Evolutionary conservation across 2,888 invertebrate species (phyloP).

Genomic region (Lithophane leautieri): DNA sequence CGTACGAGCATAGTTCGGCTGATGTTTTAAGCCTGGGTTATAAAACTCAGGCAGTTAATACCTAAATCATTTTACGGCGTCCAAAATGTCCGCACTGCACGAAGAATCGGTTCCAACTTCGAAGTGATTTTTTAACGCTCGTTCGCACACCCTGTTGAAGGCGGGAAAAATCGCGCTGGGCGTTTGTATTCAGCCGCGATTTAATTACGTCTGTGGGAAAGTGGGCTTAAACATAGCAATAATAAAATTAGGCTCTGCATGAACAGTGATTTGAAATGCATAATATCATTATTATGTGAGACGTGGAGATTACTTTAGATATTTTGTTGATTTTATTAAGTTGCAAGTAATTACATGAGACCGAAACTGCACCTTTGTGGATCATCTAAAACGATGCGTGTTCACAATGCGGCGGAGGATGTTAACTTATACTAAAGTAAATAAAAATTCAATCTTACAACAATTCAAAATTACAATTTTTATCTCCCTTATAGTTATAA

Average conservation of each 20-base stretch:
- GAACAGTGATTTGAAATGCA: neutral
- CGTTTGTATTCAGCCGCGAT: no score
- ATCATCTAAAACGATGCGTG: neutral
- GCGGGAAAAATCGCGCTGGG: no score
- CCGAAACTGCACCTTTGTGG: neutral
- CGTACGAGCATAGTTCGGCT: no score
- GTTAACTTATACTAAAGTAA: neutral
- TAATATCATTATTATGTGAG: neutral
- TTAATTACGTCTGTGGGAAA: no score
- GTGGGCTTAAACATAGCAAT: neutral
- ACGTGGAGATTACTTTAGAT: neutral
- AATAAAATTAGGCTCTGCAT: neutral
- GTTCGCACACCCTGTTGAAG: no score
- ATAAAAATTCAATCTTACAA: neutral
- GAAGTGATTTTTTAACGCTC: no score
- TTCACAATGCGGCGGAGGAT: neutral
- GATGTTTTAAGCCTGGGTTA: no score
- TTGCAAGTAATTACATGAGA: neutral
- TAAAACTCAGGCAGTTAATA: no score
- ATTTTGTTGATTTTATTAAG: neutral
- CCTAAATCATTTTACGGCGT: no score
- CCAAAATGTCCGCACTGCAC: no score
- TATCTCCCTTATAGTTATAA: no score
- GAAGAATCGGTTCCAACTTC: no score
- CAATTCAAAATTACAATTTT: neutral